phyloP scores from a whole-genome alignment of 1,140 invertebrate genomes.

The Brachystomella parvula region DNA sequence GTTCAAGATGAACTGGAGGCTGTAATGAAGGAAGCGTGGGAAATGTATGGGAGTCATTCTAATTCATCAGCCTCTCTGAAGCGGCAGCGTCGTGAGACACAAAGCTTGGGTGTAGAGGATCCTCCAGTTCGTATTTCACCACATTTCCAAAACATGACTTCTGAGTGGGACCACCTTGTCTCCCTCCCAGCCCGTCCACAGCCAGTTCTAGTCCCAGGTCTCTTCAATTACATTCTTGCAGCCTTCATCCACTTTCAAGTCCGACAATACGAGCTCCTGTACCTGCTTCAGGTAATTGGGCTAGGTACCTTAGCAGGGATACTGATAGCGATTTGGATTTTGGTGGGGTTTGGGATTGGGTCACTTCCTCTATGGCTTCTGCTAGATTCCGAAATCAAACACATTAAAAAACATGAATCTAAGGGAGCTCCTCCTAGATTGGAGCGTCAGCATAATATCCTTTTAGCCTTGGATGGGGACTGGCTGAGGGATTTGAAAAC shows the following conservation, averaged over 20 bases:
- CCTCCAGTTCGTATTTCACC: not conserved
- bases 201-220: conserved; percentile 15
- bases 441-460: not conserved
- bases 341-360: conserved; percentile 22
- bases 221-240: conserved; percentile 22
- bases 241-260: conserved; percentile 34
- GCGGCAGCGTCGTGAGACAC: not conserved
- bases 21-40: conserved; percentile 22
- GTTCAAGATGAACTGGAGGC: conserved; percentile 19
- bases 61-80: not conserved
- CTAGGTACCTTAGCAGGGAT: conserved; percentile 22
- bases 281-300: conserved; percentile 18
- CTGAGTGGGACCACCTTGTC: conserved; percentile 32
- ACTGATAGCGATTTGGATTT: conserved; percentile 25
- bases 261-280: conserved; percentile 32
- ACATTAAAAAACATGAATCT: not conserved
- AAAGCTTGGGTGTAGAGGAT: not conserved
- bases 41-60: conserved; percentile 25
- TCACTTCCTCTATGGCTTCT: conserved; percentile 21
- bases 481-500: conserved; percentile 33
- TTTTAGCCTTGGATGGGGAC: conserved; percentile 28
- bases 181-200: conserved; percentile 1
- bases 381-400: not conserved
- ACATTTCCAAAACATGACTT: conserved; percentile 29
- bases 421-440: not conserved